Evolutionary conservation across 2,888 invertebrate species (phyloP), one percentile per base, ranked within the genome.

Genomic region (Sacculina carcini): DNA sequence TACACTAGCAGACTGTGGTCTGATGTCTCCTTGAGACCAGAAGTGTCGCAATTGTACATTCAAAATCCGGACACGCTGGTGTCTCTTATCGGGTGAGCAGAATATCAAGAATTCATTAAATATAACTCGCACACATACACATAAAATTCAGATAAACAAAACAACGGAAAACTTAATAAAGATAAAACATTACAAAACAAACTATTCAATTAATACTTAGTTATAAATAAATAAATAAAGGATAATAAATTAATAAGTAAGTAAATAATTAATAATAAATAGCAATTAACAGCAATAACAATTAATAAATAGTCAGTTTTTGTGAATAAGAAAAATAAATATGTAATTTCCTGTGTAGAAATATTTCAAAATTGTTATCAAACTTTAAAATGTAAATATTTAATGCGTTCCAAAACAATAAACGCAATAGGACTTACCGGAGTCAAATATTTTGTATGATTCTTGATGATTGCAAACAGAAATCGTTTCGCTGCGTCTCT

Each of bases 1-100:
- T 92, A 94, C 70, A 89, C 94, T 66, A 87, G 90, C 9, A 74
- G 77, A 24, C 72, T 99, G 1, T 99, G 98, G 98, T 81, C 81
- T 58, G 79, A 83, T 62, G 94, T 99, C 31, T 96, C 94, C 2
- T 71, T 99, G 42, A 74, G 98, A 34, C 94, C 96, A 9, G 96
- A 94, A 68, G 81, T 90, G 60, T 94, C 92, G 19, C 96, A 96
- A 26, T 71, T 92, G 39, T 85, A 87, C 65, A 86, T 92, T 52
- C 76, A 80, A 29, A 86, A 83, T 0, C 67, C 89, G 58, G 94
- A 96, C 62, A 78, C 80, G 21, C 72, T 96, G 14, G 65, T 92
- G 56, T 79, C 82, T 2, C 69, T 96, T 52, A 84, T 96, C 60
- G 82, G 75, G 67, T 72, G 58, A 57, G 59, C 48, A n/a, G n/a